phyloP scores from a whole-genome alignment of 2,888 invertebrate genomes.

The Gerosis bhagava region DNA sequence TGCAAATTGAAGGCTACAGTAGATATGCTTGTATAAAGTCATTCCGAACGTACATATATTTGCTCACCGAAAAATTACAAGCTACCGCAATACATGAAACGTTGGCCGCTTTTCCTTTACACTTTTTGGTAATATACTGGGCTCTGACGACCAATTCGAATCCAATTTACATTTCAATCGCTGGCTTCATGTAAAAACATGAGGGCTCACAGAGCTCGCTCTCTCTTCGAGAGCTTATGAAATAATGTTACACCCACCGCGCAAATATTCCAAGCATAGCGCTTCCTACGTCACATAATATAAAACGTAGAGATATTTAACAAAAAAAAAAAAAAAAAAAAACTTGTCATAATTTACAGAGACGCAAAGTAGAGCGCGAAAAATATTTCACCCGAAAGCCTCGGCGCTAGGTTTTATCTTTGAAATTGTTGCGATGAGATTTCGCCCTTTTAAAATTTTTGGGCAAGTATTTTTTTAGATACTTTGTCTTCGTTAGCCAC shows the following conservation, averaged over 20 bases:
- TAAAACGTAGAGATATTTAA: slow-evolving; percentile 39
- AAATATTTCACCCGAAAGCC: slow-evolving; percentile 48
- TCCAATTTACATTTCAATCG: slow-evolving; percentile 38
- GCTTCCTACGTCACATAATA: slow-evolving; percentile 35
- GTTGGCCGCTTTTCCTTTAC: slow-evolving; percentile 4
- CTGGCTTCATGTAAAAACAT: slow-evolving; percentile 38
- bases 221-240: slow-evolving; percentile 27
- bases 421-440: slow-evolving; percentile 37
- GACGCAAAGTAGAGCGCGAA: slow-evolving; percentile 45
- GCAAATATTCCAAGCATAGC: slow-evolving; percentile 21
- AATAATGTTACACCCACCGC: slow-evolving; percentile 45
- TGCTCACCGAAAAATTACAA: neutral
- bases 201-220: slow-evolving; percentile 25
- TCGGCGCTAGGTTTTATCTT: slow-evolving; percentile 38
- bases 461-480: slow-evolving; percentile 31
- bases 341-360: slow-evolving; percentile 48
- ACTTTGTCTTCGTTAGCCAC: slow-evolving; percentile 33
- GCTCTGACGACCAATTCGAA: slow-evolving; percentile 30
- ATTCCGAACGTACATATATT: neutral
- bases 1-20: too few relatives aligned
- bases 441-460: slow-evolving; percentile 23
- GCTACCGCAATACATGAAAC: neutral
- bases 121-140: slow-evolving; percentile 24
- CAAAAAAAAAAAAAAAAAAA: too few relatives aligned
- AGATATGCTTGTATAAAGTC: too few relatives aligned